phyloP scores from a whole-genome alignment of 1,140 invertebrate species.

The Papilio helenus region DNA sequence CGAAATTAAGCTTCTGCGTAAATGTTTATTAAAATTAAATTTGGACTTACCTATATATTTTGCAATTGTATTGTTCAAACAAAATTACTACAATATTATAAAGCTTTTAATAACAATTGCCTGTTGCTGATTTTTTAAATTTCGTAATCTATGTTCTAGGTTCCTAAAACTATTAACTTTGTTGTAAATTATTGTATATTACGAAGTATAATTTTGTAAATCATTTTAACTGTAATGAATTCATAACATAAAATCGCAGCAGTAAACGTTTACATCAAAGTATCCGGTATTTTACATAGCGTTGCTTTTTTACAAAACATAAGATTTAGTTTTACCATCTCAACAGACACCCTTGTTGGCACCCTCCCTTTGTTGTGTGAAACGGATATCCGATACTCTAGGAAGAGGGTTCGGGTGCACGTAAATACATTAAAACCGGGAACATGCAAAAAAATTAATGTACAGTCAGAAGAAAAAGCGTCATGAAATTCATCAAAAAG shows the following conservation, averaged over 20 bases:
- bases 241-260: neutral
- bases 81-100: no score
- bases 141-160: neutral
- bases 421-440: conserved; percentile 19
- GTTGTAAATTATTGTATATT: no score
- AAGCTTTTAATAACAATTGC: no score
- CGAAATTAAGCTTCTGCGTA: neutral
- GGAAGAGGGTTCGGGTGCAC: conserved; percentile 7
- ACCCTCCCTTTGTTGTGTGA: conserved; percentile 20
- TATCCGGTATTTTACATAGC: neutral
- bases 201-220: neutral
- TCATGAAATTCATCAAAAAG: neutral
- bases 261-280: neutral
- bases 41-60: neutral
- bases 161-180: neutral
- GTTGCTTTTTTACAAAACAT: conserved; percentile 2
- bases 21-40: neutral
- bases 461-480: neutral
- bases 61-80: neutral
- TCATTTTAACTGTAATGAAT: neutral
- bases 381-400: conserved; percentile 36
- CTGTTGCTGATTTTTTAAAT: neutral
- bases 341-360: conserved; percentile 7
- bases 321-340: conserved; percentile 15
- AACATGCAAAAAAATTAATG: conserved; percentile 7